phyloP scores from a whole-genome alignment of 2,113 vertebrate species.

The Oryzias woworae region DNA sequence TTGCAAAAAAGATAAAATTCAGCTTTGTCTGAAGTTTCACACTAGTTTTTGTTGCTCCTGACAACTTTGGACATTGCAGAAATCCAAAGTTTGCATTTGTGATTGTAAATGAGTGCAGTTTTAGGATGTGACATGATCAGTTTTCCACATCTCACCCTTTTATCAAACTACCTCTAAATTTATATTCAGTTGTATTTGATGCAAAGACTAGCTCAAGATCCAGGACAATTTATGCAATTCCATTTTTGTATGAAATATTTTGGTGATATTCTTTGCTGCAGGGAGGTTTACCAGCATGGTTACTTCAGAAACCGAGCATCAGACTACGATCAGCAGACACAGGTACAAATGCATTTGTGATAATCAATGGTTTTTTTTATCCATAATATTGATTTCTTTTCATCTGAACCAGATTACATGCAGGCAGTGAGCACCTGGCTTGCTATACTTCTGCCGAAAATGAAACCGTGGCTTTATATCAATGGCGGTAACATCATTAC shows the following conservation, averaged over 20 bases:
- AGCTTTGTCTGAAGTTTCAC: too few relatives aligned
- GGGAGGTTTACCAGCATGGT: slow-evolving; percentile 96
- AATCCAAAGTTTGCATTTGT: too few relatives aligned
- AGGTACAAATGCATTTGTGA: slow-evolving; percentile 69
- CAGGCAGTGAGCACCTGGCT: slow-evolving; percentile 89
- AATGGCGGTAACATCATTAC: slow-evolving; percentile 94
- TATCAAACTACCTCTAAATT: too few relatives aligned
- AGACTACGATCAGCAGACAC: slow-evolving; percentile 85
- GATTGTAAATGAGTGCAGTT: too few relatives aligned
- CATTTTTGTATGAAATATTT: background rate
- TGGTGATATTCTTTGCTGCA: slow-evolving; percentile 37
- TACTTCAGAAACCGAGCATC: slow-evolving; percentile 86
- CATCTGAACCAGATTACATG: slow-evolving; percentile 81
- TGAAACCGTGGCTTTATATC: slow-evolving; percentile 86
- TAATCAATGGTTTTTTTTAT: background rate
- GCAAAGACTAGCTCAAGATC: too few relatives aligned
- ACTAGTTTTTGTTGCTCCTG: too few relatives aligned
- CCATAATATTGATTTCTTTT: background rate
- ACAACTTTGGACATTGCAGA: too few relatives aligned
- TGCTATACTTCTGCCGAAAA: slow-evolving; percentile 85
- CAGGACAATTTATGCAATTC: too few relatives aligned
- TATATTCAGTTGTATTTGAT: too few relatives aligned
- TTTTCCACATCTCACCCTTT: too few relatives aligned
- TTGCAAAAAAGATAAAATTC: too few relatives aligned
- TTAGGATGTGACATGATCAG: too few relatives aligned